Conservation (phyloP, 2,888 invertebrate species). For the Eurois occulta region DNA sequence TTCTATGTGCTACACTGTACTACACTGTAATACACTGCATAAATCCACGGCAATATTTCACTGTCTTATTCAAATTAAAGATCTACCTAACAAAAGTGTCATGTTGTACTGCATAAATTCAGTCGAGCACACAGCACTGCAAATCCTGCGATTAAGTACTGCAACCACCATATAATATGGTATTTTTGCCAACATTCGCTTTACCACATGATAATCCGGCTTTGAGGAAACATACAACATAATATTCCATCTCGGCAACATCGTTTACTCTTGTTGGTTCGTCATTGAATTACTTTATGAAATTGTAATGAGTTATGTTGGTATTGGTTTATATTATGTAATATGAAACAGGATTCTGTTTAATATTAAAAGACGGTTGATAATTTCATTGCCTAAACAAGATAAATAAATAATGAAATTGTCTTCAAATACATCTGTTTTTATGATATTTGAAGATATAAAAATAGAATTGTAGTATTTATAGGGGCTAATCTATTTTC, state of each 20-base stretch:
- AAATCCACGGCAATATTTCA: slow-evolving; percentile 16
- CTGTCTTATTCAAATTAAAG: slow-evolving; percentile 43
- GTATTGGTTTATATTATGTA: slow-evolving; percentile 41
- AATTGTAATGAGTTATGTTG: slow-evolving; percentile 48
- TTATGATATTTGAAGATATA: not conserved
- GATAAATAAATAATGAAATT: slow-evolving; percentile 23
- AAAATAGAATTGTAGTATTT: too few species aligned
- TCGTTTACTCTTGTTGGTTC: slow-evolving; percentile 16
- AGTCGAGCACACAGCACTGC: slow-evolving; percentile 29
- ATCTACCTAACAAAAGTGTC: slow-evolving; percentile 33
- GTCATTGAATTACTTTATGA: slow-evolving; percentile 55
- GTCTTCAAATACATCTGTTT: not conserved
- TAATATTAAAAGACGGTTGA: slow-evolving; percentile 18
- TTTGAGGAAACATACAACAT: slow-evolving; percentile 41
- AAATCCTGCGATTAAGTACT: slow-evolving; percentile 46
- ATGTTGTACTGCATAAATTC: slow-evolving; percentile 48
- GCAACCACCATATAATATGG: slow-evolving; percentile 29
- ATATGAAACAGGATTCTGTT: slow-evolving; percentile 39
- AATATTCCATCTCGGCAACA: slow-evolving; percentile 25
- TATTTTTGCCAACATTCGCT: slow-evolving; percentile 51
- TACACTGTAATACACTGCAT: too few species aligned
- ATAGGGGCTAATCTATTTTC: not conserved
- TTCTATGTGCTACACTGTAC: too few species aligned
- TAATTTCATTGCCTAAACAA: slow-evolving; percentile 20
- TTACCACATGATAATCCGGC: slow-evolving; percentile 47